Evolutionary conservation across 2,888 invertebrate species (phyloP), one percentile per base, ranked within the genome.

Genomic region (Agrochola litura): DNA sequence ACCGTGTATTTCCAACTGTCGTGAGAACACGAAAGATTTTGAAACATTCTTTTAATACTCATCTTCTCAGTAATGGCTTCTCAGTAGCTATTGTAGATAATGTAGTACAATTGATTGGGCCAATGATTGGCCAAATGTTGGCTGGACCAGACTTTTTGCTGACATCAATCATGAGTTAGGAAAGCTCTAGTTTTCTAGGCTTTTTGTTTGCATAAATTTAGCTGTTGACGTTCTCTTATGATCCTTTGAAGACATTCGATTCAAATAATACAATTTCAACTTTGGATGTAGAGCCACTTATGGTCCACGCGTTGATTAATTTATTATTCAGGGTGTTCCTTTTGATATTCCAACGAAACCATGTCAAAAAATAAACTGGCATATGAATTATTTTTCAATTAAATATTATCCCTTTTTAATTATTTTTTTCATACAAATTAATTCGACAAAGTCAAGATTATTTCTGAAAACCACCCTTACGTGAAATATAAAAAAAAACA

Each of bases 31-130:
- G 83, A 82, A 81, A 75, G 49, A 76, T 92, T 91, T 90, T 90
- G 92, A 90, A 92, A 92, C 80, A 88, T 81, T 88, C 73, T 91
- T 91, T 88, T 88, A 87, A 86, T 81, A 86, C 86, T 88, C 87
- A 85, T 86, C 82, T 81, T 78, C 85, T 82, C 77, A 80, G 81
- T 86, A 82, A 87, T 88, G 83, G 76, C 63, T 76, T 70, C 75
- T 71, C 56, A 30, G 74, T 73, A 85, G 77, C 79, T 66, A 86
- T 76, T 76, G 78, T 81, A 77, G 72, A 79, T 81, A 78, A 82
- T 69, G 19, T 41, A 52, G 19, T 63, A 63, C 73, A 79, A 73
- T 82, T 37, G 52, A 37, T 68, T 66, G 54, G 22, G 30, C 5
- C 37, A 73, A 83, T 61, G 41, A 83, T 73, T 56, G 63, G 60